Percentiles rank a stretch among this genome's conserved stretches.
These are phyloP conservation scores for Eremobia ochroleuca DNA, from an alignment of 2,888 invertebrate species.

Conservation along the genomic window DNA sequence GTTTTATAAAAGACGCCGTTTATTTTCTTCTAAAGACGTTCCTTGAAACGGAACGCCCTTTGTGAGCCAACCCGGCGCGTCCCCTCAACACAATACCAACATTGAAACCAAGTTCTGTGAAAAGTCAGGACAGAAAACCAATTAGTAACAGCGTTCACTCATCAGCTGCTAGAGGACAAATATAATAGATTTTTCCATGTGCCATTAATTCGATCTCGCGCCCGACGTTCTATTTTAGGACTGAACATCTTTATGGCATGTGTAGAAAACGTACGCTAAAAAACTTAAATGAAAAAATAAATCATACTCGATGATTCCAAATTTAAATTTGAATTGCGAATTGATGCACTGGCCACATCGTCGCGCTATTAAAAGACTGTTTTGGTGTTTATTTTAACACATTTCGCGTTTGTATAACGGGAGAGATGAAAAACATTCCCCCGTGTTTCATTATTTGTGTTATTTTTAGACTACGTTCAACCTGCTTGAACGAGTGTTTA, in stretches of 20 bases:
- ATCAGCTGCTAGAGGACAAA: conserved; percentile 77
- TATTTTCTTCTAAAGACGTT: conserved; percentile 83
- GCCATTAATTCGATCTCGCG: conserved; percentile 74
- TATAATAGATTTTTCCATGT: conserved; percentile 74
- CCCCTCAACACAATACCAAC: conserved; percentile 75
- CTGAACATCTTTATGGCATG: conserved; percentile 81
- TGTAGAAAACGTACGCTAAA: conserved; percentile 76
- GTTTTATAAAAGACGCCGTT: conserved; percentile 85
- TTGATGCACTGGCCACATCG: conserved; percentile 88
- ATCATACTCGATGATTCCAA: conserved; percentile 84
- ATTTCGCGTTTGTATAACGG: conserved; percentile 89
- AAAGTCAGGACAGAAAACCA: conserved; percentile 81
- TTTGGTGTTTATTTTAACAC: conserved; percentile 90
- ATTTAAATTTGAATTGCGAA: conserved; percentile 85
- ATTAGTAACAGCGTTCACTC: conserved; percentile 80
- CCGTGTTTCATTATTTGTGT: conserved; percentile 90
- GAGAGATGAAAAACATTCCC: conserved; percentile 91
- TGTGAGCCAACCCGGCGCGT: conserved; percentile 78
- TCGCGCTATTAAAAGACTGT: conserved; percentile 89
- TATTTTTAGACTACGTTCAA: conserved; percentile 89
- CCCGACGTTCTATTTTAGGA: conserved; percentile 76
- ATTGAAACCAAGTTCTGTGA: conserved; percentile 76
- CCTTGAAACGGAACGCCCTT: conserved; percentile 86
- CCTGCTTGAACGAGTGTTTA: conserved; percentile 89
- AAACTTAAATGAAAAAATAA: conserved; percentile 82